Base-by-base conservation (phyloP, 2,797 vertebrate species). In the Allobates femoralis region DNA sequence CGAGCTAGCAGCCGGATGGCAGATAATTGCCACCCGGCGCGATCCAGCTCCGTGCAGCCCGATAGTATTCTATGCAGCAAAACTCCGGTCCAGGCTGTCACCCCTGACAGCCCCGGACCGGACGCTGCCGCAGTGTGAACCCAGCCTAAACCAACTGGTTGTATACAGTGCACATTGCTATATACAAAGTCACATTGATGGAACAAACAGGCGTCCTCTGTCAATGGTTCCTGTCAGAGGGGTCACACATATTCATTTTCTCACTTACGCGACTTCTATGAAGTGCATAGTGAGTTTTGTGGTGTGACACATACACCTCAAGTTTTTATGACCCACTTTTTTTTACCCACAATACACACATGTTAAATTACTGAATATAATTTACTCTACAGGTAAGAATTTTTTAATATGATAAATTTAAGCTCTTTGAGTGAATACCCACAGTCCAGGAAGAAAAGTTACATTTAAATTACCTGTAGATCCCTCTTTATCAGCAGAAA, bases 271-370 rank as follows among this genome's bases (percentile, higher is more conserved):
- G 46, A 34, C 37, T 71, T 34, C 41, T n/a, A 15, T 60, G 32
- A 79, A 60, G 66, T 73, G 37, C 3, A 5, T 46, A 58, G 16
- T 73, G 26, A 71, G 53, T 58, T 32, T 73, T 83, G 81, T 34
- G 81, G 81, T 83, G 34, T 83, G 51, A 83, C 81, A 83, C 81
- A 23, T 83, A 83, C 67, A 55, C 81, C 81, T 83, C 81, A 83
- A 56, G 15, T 56, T 51, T 71, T 73, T 67, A 74, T 83, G 81
- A 83, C 81, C 81, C 53, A 83, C 67, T 74, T 83, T 74, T 83
- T 53, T 74, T 53, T 46, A 74, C 67, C 81, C 67, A 60, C 81
- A 83, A 73, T 74, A 83, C 81, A 60, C 67, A 83, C 81, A 73
- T 18, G 23, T 74, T 41, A 28, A 34, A 69, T 16, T 37, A 46